Conservation (phyloP, 2,888 invertebrate species). For the Ochropacha duplaris region DNA sequence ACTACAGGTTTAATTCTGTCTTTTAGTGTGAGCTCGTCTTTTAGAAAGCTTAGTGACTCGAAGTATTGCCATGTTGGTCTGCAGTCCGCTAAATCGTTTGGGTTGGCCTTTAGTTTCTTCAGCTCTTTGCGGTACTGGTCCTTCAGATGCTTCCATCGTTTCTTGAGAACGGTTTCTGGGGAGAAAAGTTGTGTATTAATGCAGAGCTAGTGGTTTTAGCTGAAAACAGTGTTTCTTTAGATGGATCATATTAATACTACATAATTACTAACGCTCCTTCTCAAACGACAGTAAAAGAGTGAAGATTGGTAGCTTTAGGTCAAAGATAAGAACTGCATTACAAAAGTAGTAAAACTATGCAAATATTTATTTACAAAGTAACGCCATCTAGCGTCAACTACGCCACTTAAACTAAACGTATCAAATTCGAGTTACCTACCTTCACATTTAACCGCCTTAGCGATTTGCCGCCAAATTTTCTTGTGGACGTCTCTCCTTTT, state of each 20-base stretch:
- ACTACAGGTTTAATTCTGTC: conserved; percentile 3
- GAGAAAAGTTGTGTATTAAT: background rate
- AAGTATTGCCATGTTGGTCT: conserved; percentile 31
- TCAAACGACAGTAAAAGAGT: no score
- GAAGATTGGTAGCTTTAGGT: no score
- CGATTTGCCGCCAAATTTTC: conserved; percentile 25
- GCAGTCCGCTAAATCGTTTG: conserved; percentile 11
- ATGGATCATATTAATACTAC: no score
- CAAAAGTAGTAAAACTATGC: background rate
- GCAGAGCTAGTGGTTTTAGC: no score
- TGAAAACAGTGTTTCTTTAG: no score
- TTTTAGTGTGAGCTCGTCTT: conserved; percentile 18
- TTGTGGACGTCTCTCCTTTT: conserved; percentile 20
- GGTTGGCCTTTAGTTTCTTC: conserved; percentile 21
- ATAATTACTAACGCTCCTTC: no score
- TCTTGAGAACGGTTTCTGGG: conserved; percentile 30
- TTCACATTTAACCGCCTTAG: conserved; percentile 21
- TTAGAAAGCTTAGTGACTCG: conserved; percentile 28
- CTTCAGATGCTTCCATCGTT: conserved; percentile 40
- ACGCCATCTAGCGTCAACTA: background rate
- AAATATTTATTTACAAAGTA: background rate
- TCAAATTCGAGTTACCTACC: conserved; percentile 17
- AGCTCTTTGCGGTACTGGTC: conserved; percentile 42
- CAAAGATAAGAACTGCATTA: no score
- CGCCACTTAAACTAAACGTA: background rate